phyloP scores from a whole-genome alignment of 1,140 invertebrate species.

The Drosophila sproati region DNA sequence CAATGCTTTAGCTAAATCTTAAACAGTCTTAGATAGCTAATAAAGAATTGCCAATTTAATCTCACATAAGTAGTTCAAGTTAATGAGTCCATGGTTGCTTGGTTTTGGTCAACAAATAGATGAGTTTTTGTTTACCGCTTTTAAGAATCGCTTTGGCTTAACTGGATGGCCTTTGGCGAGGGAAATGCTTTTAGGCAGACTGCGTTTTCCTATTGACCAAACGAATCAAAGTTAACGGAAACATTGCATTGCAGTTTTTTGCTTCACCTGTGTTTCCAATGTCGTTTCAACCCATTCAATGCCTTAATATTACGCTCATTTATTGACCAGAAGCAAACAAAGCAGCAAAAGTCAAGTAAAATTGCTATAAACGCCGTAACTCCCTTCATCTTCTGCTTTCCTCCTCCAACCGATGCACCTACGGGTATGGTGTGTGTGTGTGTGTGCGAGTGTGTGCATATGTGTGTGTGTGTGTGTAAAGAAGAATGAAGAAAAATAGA shows the following conservation, averaged over 20 bases:
- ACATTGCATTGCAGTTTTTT: conserved; percentile 45
- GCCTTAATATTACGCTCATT: conserved; percentile 78
- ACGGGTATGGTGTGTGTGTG: not conserved
- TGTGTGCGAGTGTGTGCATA: conserved; percentile 2
- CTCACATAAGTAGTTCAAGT: not conserved
- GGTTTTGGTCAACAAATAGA: not conserved
- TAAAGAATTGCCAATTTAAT: too few relatives aligned
- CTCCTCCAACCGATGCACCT: not conserved
- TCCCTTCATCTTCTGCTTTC: not conserved
- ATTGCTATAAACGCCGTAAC: conserved; percentile 70
- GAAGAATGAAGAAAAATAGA: conserved; percentile 42
- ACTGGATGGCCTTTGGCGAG: not conserved
- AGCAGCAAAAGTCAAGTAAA: conserved; percentile 69
- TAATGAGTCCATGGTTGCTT: not conserved
- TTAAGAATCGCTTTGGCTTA: conserved; percentile 18
- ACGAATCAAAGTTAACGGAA: conserved; percentile 40
- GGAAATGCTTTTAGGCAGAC: conserved; percentile 11
- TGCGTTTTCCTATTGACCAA: conserved; percentile 32
- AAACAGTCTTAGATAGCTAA: too few relatives aligned
- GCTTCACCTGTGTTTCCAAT: conserved; percentile 34
- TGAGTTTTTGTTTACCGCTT: conserved; percentile 9
- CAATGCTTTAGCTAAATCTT: too few relatives aligned
- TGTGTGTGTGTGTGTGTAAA: conserved; percentile 29
- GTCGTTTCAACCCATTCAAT: conserved; percentile 64
- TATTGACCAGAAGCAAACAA: conserved; percentile 74